Base-by-base conservation (phyloP, 1,140 invertebrate genomes). In the Anoplolepis gracilipes region DNA sequence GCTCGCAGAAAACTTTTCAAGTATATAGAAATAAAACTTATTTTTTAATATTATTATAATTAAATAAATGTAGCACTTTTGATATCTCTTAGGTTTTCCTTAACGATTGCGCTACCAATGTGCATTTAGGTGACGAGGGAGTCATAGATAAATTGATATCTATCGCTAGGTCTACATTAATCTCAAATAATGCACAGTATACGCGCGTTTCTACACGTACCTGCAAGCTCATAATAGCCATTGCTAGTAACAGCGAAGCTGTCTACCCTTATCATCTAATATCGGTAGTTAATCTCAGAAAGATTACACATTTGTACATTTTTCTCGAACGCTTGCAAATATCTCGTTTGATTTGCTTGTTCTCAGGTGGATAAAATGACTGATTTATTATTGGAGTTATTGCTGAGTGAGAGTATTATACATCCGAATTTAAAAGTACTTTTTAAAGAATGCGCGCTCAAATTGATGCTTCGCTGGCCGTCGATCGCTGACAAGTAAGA, bases 381-480 rank as follows among this genome's bases (percentile, higher is more conserved):
- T 6, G 93, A 95, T 65, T 86, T 95, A 36, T 89, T 95, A 42
- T 70, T 95, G 30, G 94, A 95, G 87, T 87, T 95, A 49, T 84
- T 95, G 62, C 72, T 95, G 36, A 93, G 94, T 19, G 91, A 94
- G 49, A 93, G 92, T 89, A 94, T 94, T 61, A 94, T 95, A 77
- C 93, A 95, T 91, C 89, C 91, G 33, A 94, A 94, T 75, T 88
- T 95, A 11, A 94, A 94, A 70, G 87, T 91, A 13, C 87, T 95
- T 8, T 95, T 95, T 25, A 94, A 94, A 88, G 93, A 94, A 30
- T 95, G 94, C 70, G 92, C 90, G 46, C 84, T 94, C 7, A 95
- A 94, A 90, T 82, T 95, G 25, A 94, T 95, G 94, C 91, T 95
- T 81, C 92, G 94, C 19, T 95, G 94, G 94, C 94, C 94, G 25